Base-by-base conservation (phyloP, 2,113 vertebrate genomes). In the Malurus cyaneus region DNA sequence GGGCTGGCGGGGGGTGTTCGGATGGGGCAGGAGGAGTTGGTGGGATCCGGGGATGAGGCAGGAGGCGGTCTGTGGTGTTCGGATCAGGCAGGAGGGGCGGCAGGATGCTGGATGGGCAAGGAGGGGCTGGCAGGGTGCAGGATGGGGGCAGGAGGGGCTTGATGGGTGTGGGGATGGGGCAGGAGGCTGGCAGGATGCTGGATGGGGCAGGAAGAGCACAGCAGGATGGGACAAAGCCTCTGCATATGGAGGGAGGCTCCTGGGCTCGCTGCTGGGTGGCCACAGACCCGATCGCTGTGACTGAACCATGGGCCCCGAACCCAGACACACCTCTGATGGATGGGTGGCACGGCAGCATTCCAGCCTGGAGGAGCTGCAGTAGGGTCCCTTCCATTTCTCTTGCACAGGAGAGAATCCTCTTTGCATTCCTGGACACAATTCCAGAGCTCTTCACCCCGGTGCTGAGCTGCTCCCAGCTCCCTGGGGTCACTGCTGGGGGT, bases 391-490 rank as follows among this genome's bases (percentile, higher is more conserved):
- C 26, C 54, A 16, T 34, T 53, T 56, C 59, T 66, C 19, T 52
- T 81, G 64, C 26, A 25, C 13, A 13, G 17, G 39, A 70, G 39
- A 86, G 29, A 49, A 12, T 41, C 34, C 34, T 74, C 49, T 52
- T n/a, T 23, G 34, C 3, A 2, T 65, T 76, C 34, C 50, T 34
- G 39, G 73, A 20, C 0, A 0, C 8, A 15, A 14, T 71, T 71
- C 16, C 1, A 2, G 56, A 59, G 70, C 52, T 39, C 80, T 28
- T 65, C 4, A 1, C 9, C 23, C 31, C 0, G 0, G 14, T 34
- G 69, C 65, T 66, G 60, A 61, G 85, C 67, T 83, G 78, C 49
- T 54, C 17, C 32, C 7, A 4, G 9, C 24, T 77, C 4, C 10
- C 16, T 3, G 1, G 1, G 41, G 4, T 77, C 7, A 0, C 54